Base-by-base conservation (phyloP, 2,113 vertebrate genomes). In the Herpailurus yagouaroundi region DNA sequence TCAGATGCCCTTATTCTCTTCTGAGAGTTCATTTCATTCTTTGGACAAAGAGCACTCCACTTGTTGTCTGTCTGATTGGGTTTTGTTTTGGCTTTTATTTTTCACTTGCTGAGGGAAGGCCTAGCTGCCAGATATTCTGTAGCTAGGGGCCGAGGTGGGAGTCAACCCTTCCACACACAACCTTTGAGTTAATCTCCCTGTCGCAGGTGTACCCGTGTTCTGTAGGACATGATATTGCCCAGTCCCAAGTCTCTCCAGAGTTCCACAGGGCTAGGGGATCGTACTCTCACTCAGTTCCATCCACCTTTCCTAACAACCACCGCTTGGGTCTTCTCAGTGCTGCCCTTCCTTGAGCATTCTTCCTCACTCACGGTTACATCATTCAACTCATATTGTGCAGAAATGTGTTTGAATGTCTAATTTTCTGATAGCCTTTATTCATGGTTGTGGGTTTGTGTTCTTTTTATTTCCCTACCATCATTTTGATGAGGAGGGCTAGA, bases 391-490 rank as follows among this genome's bases (percentile, higher is more conserved):
- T 3, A 21, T 3, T 2, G 13, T 15, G 16, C 5, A 38, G 57
- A 27, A 73, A 52, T 50, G 7, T 68, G 13, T 18, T 52, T 31
- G 66, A 27, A 41, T 66, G 73, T 31, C 48, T 10, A 60, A 73
- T 41, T 38, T 52, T 14, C 66, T 29, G 9, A 8, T 10, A 57
- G 45, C 18, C 45, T 68, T 36, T 10, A 19, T 64, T 36, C n/a
- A 8, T 19, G 55, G 80, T 1, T 33, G 11, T 89, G 60, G 31
- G 3, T 73, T 66, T 91, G 45, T 55, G 33, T 31, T 94, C 33
- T 3, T 85, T 97, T 97, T 52, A 52, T 82, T 68, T 91, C 45
- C 27, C 36, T 33, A 36, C 60, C 38, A 9, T 73, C 82, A 45
- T 64, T 89, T 74, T 63, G 89, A 91, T 38, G 29, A 93, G 19